Conservation (phyloP, 2,797 vertebrate species). For the Aphelocoma californica region DNA sequence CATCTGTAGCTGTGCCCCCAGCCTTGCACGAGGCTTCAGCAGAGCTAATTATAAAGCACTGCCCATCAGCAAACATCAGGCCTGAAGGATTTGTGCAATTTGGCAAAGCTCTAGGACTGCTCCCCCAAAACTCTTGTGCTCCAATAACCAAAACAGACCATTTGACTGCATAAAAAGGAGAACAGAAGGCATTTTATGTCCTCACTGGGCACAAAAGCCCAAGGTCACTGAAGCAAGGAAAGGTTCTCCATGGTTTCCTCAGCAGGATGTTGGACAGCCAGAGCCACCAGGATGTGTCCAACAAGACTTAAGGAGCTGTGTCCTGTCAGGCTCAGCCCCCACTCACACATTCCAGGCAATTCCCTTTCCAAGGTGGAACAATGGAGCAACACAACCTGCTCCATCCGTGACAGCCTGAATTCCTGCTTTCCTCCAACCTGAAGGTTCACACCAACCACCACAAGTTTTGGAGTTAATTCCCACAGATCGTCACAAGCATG, state of each 20-base stretch:
- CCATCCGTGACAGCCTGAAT: neutral
- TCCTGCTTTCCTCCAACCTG: neutral
- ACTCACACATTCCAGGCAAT: neutral
- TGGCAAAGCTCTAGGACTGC: neutral
- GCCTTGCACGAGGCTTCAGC: neutral
- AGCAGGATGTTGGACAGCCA: rapidly evolving
- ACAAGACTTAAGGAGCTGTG: neutral
- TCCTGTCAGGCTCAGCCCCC: neutral
- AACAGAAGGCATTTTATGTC: neutral
- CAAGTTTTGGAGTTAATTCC: neutral
- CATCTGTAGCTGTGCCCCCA: neutral
- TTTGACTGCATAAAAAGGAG: neutral
- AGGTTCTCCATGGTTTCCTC: neutral
- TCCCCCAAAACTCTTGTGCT: neutral
- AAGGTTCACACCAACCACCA: neutral
- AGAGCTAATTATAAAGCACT: neutral
- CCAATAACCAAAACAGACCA: neutral
- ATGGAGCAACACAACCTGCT: neutral
- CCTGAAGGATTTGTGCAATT: neutral
- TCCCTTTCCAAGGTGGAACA: neutral
- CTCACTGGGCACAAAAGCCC: neutral
- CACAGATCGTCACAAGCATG: neutral
- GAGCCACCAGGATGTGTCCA: neutral
- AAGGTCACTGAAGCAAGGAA: neutral
- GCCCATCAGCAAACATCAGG: constrained; percentile 2